phyloP scores from a whole-genome alignment of 2,888 invertebrate species.

The Parasteatoda lunata region DNA sequence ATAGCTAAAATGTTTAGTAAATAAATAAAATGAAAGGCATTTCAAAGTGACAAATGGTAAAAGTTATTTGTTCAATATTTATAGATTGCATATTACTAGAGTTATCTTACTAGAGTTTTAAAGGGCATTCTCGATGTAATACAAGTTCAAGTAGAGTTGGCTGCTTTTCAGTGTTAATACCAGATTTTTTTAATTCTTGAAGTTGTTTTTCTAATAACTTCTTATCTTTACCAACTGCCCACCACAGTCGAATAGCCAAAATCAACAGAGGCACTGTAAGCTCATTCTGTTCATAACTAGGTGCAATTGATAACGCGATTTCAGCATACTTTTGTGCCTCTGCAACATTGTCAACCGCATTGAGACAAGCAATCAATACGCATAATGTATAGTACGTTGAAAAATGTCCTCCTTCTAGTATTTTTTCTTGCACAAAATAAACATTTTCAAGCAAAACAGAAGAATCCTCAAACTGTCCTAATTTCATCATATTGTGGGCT shows the following conservation, averaged over 20 bases:
- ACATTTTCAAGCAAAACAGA: conserved; percentile 72
- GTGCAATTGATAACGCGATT: conserved; percentile 71
- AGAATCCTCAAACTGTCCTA: conserved; percentile 72
- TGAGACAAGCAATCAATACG: conserved; percentile 72
- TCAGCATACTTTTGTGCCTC: conserved; percentile 73
- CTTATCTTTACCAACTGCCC: conserved; percentile 74
- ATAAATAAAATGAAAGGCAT: too few relatives aligned
- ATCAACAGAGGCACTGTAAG: conserved; percentile 73
- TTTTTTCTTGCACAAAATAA: conserved; percentile 73
- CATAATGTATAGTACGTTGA: conserved; percentile 73
- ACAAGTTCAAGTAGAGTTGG: conserved; percentile 71
- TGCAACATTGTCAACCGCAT: conserved; percentile 71
- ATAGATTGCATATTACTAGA: too few relatives aligned
- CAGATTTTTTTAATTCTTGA: conserved; percentile 70
- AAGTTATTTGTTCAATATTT: too few relatives aligned
- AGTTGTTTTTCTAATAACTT: conserved; percentile 72
- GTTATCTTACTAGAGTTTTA: conserved; percentile 6
- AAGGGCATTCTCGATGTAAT: conserved; percentile 69
- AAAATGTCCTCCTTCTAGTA: conserved; percentile 72
- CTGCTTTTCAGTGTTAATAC: conserved; percentile 68
- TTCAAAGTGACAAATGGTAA: too few relatives aligned
- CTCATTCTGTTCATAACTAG: conserved; percentile 70
- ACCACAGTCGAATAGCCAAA: conserved; percentile 73
- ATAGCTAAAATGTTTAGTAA: too few relatives aligned
- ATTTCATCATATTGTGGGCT: conserved; percentile 72